Evolutionary conservation across 2,797 vertebrate species (phyloP), one percentile per base, ranked within the genome.

Genomic region (Myotis daubentonii): DNA sequence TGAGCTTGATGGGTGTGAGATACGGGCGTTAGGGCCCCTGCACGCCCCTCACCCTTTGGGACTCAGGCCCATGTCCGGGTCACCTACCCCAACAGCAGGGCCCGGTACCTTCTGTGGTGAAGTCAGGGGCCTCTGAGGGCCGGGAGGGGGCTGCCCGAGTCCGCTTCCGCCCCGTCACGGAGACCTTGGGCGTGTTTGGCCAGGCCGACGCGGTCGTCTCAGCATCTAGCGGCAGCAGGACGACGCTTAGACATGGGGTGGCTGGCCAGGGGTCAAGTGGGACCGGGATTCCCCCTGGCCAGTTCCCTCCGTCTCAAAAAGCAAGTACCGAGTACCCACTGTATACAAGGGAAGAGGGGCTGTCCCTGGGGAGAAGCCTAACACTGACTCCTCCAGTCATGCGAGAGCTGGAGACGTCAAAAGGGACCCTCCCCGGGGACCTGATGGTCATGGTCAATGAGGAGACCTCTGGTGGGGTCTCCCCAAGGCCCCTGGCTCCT

Each of bases 121-220:
- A 2, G 33, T 93, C 95, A 0, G 53, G 22, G 6, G 83, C 60
- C 57, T 72, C 85, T 0, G 49, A 53, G 60, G 44, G 96, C 89
- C 97, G 97, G 0, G 3, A 4, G 0, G 98, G 98, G 9, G 98
- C 98, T 0, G 97, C 97, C 1, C 98, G 47, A 83, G 95, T 95
- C 94, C 96, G 96, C 5, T 96, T 98, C 84, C 75, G 98, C 80
- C 98, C 98, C 0, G 98, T 99, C 0, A 98, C 98, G 0, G 95
- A 83, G 3, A 87, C 96, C 0, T 19, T 30, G 38, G 98, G 97
- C 87, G 99, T 30, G 11, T 98, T 99, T 16, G 99, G 99, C 99
- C 99, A 99, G 1, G 99, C 99, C 6, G 98, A 80, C 66, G 99
- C 99, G 0, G 97, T 97, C 88, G 99, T 99, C 68, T 98, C 92